Conservation (phyloP, 2,797 vertebrate genomes). For the Sebastes paucispinis region DNA sequence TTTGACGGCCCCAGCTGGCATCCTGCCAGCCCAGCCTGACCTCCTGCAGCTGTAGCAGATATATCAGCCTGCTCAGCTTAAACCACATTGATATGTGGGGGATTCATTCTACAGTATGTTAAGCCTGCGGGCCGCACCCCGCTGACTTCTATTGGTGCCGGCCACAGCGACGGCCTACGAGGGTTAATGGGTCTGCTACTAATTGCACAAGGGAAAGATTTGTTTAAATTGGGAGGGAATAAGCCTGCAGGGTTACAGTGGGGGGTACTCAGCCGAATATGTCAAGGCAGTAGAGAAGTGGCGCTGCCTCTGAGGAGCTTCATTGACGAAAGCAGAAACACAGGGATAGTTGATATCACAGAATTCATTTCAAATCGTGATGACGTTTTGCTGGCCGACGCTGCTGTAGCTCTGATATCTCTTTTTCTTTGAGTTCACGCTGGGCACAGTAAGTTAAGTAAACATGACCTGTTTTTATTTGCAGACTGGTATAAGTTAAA, state of each 20-base stretch:
- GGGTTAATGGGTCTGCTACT: slow-evolving; percentile 61
- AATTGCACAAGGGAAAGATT: slow-evolving; percentile 60
- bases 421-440: neutral
- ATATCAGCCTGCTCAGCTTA: slow-evolving; percentile 57
- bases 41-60: slow-evolving; percentile 44
- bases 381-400: neutral
- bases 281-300: neutral
- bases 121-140: slow-evolving; percentile 42
- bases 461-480: neutral
- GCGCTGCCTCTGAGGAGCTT: neutral
- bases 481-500: neutral
- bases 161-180: slow-evolving; percentile 20
- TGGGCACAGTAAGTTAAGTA: neutral
- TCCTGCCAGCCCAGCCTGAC: slow-evolving; percentile 21
- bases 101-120: slow-evolving; percentile 48
- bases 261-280: slow-evolving; percentile 22
- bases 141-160: slow-evolving; percentile 48
- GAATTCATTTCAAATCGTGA: neutral
- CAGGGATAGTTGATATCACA: neutral
- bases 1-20: slow-evolving; percentile 54
- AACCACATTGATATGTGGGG: slow-evolving; percentile 58
- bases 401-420: neutral
- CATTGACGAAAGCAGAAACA: slow-evolving; percentile 24
- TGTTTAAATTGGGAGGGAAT: slow-evolving; percentile 47
- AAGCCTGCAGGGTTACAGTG: slow-evolving; percentile 37